phyloP scores from a whole-genome alignment of 2,888 invertebrate genomes.

The Eucera pruinosa region DNA sequence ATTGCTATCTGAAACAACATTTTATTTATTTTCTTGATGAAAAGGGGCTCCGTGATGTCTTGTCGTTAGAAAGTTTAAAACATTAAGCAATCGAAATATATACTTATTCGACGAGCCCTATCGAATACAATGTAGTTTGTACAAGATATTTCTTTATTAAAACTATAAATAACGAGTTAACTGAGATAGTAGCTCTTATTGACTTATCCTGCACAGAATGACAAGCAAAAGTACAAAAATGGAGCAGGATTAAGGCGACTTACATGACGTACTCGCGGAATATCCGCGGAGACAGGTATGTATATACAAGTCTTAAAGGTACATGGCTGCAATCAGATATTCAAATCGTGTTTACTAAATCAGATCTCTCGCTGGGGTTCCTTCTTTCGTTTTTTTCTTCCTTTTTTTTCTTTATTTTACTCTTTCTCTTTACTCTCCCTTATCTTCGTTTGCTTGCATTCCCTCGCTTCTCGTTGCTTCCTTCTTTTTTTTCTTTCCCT shows the following conservation, averaged over 20 bases:
- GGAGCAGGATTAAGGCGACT: conserved; percentile 27
- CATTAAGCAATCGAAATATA: no score
- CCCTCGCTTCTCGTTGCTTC: conserved; percentile 21
- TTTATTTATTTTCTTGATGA: no score
- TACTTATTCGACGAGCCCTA: no score
- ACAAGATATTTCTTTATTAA: no score
- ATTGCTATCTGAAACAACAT: no score
- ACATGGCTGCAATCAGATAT: conserved; percentile 78
- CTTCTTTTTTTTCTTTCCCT: conserved; percentile 37
- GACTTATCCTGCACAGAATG: no score
- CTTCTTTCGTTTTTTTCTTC: conserved; percentile 24
- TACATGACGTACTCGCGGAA: conserved; percentile 33
- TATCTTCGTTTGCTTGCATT: conserved; percentile 22
- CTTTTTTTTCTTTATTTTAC: conserved; percentile 38
- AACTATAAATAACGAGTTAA: no score
- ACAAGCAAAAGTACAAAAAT: no score
- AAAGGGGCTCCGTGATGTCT: no score
- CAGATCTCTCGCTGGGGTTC: conserved; percentile 54
- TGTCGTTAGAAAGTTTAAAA: no score
- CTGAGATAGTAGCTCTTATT: no score
- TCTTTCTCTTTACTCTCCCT: conserved; percentile 41
- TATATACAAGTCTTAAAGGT: conserved; percentile 60
- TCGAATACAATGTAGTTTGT: no score
- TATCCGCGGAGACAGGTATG: conserved; percentile 39
- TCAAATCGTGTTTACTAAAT: conserved; percentile 80